Conservation (phyloP, 2,797 vertebrate genomes). For the Lagocephalus sceleratus region DNA sequence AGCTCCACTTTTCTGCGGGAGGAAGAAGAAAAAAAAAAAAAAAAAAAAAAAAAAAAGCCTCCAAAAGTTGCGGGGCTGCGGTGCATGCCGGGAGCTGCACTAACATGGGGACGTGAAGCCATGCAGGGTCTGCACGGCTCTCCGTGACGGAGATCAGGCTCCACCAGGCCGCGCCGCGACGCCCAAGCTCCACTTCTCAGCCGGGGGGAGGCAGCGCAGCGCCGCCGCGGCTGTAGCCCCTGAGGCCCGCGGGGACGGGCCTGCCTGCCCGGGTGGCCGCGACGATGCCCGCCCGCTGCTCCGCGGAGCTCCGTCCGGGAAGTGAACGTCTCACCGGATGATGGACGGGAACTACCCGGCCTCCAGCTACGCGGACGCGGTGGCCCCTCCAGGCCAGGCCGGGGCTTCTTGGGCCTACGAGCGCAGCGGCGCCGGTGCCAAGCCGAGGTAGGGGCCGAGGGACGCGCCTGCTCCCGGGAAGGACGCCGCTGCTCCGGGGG, state of each 20-base stretch:
- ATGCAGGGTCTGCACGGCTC: conserved; percentile 54
- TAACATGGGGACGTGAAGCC: conserved; percentile 77
- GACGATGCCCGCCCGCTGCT: conserved; percentile 73
- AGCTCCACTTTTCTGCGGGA: conserved; percentile 8
- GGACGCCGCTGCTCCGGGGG: no score
- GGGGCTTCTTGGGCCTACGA: conserved; percentile 83
- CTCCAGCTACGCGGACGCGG: conserved; percentile 87
- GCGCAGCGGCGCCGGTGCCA: conserved; percentile 79
- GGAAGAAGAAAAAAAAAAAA: conserved; percentile 30
- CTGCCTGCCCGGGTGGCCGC: conserved; percentile 45
- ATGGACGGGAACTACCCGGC: conserved; percentile 95
- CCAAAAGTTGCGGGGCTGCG: conserved; percentile 66
- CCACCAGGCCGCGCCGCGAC: conserved; percentile 31
- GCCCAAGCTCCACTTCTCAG: conserved; percentile 30
- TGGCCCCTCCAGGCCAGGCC: conserved; percentile 84
- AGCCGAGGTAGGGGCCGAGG: conserved; percentile 86
- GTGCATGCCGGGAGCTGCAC: conserved; percentile 84
- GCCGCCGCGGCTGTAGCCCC: conserved; percentile 21
- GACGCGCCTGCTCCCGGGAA: conserved; percentile 67
- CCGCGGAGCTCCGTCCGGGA: conserved; percentile 70
- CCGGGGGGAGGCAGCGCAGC: conserved; percentile 25
- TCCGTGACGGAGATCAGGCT: conserved; percentile 34
- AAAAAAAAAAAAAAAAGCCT: no score
- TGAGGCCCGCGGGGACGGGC: conserved; percentile 45
- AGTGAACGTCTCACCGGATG: conserved; percentile 79